These are phyloP conservation scores for Pyrocoelia pectoralis DNA, from an alignment of 2,888 invertebrate species.

Conservation along the genomic window DNA sequence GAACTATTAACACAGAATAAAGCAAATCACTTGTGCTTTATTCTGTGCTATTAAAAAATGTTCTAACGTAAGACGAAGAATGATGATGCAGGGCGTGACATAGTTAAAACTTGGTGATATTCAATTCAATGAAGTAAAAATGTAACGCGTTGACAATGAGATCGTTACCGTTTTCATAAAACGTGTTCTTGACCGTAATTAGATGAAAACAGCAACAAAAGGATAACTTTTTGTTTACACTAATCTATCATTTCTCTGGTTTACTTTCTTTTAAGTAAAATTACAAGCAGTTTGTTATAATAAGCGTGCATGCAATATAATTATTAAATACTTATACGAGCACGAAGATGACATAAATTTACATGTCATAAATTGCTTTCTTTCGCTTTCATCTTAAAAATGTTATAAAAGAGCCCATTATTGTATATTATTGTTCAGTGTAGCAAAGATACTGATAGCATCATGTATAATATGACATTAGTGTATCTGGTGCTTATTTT, in stretches of 20 bases:
- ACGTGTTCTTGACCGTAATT: too few relatives aligned
- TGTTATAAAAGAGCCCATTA: constrained; percentile 4
- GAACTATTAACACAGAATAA: too few relatives aligned
- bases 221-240: too few relatives aligned
- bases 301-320: neutral
- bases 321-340: neutral
- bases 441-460: constrained; percentile 9
- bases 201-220: too few relatives aligned
- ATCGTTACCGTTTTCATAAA: too few relatives aligned
- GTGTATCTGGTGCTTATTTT: constrained; percentile 9
- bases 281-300: neutral
- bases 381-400: constrained; percentile 18
- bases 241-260: neutral
- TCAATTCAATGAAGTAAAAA: too few relatives aligned
- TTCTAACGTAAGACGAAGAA: too few relatives aligned
- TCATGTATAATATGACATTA: constrained; percentile 6
- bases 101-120: too few relatives aligned
- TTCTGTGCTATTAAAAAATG: too few relatives aligned
- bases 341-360: constrained; percentile 8
- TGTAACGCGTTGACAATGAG: too few relatives aligned
- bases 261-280: neutral
- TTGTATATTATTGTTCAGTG: constrained; percentile 14
- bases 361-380: constrained; percentile 6
- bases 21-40: too few relatives aligned
- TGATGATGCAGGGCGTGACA: too few relatives aligned